Base-by-base conservation (phyloP, 2,113 vertebrate genomes). In the Mus pahari region DNA sequence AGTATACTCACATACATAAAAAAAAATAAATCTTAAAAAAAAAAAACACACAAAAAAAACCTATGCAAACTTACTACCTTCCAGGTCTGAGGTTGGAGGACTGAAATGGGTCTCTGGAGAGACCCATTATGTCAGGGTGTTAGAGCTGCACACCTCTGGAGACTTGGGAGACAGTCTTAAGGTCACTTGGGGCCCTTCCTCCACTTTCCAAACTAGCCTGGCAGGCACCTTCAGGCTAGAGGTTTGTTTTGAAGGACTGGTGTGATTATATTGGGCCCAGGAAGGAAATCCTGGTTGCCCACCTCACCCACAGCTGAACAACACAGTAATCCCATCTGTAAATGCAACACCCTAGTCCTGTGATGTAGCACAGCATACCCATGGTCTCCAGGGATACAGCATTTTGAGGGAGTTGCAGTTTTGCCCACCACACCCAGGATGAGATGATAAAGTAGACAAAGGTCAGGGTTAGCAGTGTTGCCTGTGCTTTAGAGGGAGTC, bases 371-470 rank as follows among this genome's bases (percentile, higher is more conserved):
- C 48, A 50, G 22, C 24, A 83, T 4, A 48, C 3, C 50, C 50
- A 7, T 6, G 14, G 48, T 14, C 62, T 86, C 83, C 55, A 36
- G 91, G 22, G 53, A 39, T 19, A 53, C 70, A 62, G 39, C 8
- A 0, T 31, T 78, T 79, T 13, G n/a, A 42, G 70, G 83, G 42
- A 36, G 31, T 19, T 31, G 6, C 78, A 89, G 31, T 68, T 93
- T 87, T 74, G 45, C 39, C 22, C 73, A 22, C 50, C 24, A 74
- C 7, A 60, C n/a, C 42, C 50, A 39, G 42, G 19, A 36, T 77
- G 55, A 88, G 94, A 84, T 78, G 94, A 84, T 78, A 83, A 93
- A 88, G 55, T 36, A 4, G 36, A 31, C 50, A 73, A 81, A 89
- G 84, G 11, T 26, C 91, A 94, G 42, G 83, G 53, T 79, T 36